Base-by-base conservation (phyloP, 2,888 invertebrate species). In the Lasiommata megera region DNA sequence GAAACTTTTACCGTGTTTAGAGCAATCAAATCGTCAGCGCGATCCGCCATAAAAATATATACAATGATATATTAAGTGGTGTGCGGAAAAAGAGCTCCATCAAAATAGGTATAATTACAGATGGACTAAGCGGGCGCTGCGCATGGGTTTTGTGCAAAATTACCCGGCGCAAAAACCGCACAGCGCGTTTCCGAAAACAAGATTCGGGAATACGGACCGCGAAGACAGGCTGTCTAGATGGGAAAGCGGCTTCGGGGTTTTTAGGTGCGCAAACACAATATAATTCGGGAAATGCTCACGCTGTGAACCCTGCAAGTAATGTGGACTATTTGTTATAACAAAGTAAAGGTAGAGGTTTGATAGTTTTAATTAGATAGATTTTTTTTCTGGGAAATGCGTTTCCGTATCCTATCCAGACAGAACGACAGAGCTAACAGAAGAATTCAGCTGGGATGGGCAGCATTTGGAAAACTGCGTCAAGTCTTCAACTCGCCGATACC, bases 41-140 rank as follows among this genome's bases (percentile, higher is more conserved):
- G 36, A 43, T 56, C 52, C 44, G 46, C 38, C 36, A 53, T 34
- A 57, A 57, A 56, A 57, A 57, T 57, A 38, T 47, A 53, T 41
- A 52, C 57, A 53, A 52, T 57, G 52, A 57, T 57, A 16, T 46
- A 34, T 46, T 53, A 36, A 57, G 48, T 63, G 61, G 46, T 63
- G 57, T 51, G 51, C 31, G 58, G 67, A 87, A 88, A 87, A 84
- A 80, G 70, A 70, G 66, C 67, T 67, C 79, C 73, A 86, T 87
- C 83, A 75, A 84, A 87, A 85, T 87, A 86, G 80, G 85, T 73
- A 81, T 85, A 87, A 88, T 88, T 87, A 83, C 80, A 69, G 74
- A 67, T 62, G 71, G 71, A 69, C 74, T 76, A 71, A 78, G 71
- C 67, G 67, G 60, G 57, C 66, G 70, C 65, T 66, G 64, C 55